Evolutionary conservation across 2,113 vertebrate species (phyloP).

Genomic region (Eolophus roseicapilla): DNA sequence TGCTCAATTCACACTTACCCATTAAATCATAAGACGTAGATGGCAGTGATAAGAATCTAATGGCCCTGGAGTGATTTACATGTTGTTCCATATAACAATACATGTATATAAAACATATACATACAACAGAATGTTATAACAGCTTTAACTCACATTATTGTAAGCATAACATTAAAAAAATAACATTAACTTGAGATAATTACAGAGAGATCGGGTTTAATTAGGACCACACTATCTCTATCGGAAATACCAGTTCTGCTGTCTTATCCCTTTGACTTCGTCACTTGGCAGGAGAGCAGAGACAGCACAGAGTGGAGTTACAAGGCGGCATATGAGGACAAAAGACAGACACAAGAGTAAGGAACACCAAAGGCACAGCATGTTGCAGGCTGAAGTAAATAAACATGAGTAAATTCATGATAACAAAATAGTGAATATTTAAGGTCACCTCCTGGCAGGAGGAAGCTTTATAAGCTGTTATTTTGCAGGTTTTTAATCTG

Average conservation of each 20-base stretch:
- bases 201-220: not conserved
- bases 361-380: not conserved
- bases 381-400: not conserved
- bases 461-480: not conserved
- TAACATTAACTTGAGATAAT: not conserved
- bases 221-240: not conserved
- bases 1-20: not conserved
- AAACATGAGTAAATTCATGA: not conserved
- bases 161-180: not conserved
- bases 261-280: not conserved
- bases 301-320: not conserved
- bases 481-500: not conserved
- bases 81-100: not conserved
- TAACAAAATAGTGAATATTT: not conserved
- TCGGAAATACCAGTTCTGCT: not conserved
- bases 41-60: not conserved
- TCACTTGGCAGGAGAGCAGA: not conserved
- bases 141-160: not conserved
- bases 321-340: not conserved
- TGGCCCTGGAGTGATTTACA: not conserved
- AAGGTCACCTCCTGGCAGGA: not conserved
- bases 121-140: not conserved
- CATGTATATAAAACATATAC: not conserved
- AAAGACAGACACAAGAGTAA: not conserved
- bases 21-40: not conserved